Evolutionary conservation across 2,797 vertebrate genomes (phyloP), one percentile per base, ranked within the genome.

Genomic region (Babyrousa celebensis): DNA sequence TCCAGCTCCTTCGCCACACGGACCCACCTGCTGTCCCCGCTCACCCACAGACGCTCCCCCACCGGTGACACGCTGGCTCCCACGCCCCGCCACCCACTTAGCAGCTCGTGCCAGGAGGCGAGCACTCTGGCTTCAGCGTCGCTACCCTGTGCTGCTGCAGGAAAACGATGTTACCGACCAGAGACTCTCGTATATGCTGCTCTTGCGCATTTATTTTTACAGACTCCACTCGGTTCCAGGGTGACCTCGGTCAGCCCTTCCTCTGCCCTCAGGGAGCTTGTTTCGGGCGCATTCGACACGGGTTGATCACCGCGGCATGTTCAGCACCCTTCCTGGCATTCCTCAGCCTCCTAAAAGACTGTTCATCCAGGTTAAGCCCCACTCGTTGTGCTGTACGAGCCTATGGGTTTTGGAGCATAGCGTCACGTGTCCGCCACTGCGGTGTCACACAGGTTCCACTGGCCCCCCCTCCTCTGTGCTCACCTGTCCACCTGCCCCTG

Each of bases 101-200:
- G 1, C 43, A 6, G 8, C 20, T 16, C 1, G 1, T 25, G 14
- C 40, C 40, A 7, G 0, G 23, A 16, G 0, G 12, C 36, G 15
- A 0, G 1, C 71, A 72, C 0, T 6, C 71, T 72, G 70, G 20
- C 36, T 4, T 74, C 40, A 74, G 71, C 25, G 40, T 14, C 27
- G 71, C 71, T 15, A 1, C 43, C 23, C 6, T 74, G 40, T 14
- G 21, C 71, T 74, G 40, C 72, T 10, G 15, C 23, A 23, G 4
- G 7, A 25, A 74, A 32, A 8, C 20, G 17, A 56, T 12, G 14
- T 7, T n/a, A 21, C 56, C 29, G 17, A 14, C 29, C 21, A 7
- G 75, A 32, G 52, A 78, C 48, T 14, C 27, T 12, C 52, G 17
- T 29, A 27, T 5, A 48, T 3, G 8, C 12, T 3, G 29, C 29